Base-by-base conservation (phyloP, 2,113 vertebrate genomes). In the Rostratula benghalensis region DNA sequence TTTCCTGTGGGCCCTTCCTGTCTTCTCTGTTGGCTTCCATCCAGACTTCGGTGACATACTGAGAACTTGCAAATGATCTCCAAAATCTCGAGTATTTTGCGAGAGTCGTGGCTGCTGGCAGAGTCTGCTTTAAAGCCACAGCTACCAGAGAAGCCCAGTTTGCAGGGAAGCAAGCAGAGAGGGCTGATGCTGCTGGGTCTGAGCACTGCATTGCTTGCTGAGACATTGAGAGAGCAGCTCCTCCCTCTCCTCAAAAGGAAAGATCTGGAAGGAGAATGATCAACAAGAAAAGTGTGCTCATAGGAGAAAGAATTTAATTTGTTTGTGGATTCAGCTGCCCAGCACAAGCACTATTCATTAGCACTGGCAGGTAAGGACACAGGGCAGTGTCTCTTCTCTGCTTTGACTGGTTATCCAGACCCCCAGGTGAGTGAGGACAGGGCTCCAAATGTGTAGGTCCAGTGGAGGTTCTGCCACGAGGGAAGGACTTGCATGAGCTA, bases 11-110 rank as follows among this genome's bases (percentile, higher is more conserved):
- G 39, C 17, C 17, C 25, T 56, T 83, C 63, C 68, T 25, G 43
- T 67, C 35, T 7, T 51, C 39, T 13, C 39, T 19, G 45, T 56
- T 41, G 35, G 35, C 30, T 92, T 70, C 37, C n/a, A 30, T 14
- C 14, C 41, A 51, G 39, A 30, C 30, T 37, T 56, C 0, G 0
- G 33, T 74, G 39, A 14, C 59, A 60, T 16, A 53, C 13, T 23
- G 54, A 50, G 39, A 86, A n/a, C 11, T 7, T 48, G 48, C 41
- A 91, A 57, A 64, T 30, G 8, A 61, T 17, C 28, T 74, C 28
- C 74, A 77, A 63, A 90, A 28, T 64, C 27, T 82, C 28, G 50
- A 46, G 39, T 0, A 0, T 54, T 92, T 83, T 1, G 1, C 39
- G 83, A 20, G 61, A n/a, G 10, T 4, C 67, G 46, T 71, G 51